Percentiles rank a stretch among this genome's conserved stretches.
phyloP scores from a whole-genome alignment of 1,140 invertebrate genomes.

The Trachelipus rathkii region DNA sequence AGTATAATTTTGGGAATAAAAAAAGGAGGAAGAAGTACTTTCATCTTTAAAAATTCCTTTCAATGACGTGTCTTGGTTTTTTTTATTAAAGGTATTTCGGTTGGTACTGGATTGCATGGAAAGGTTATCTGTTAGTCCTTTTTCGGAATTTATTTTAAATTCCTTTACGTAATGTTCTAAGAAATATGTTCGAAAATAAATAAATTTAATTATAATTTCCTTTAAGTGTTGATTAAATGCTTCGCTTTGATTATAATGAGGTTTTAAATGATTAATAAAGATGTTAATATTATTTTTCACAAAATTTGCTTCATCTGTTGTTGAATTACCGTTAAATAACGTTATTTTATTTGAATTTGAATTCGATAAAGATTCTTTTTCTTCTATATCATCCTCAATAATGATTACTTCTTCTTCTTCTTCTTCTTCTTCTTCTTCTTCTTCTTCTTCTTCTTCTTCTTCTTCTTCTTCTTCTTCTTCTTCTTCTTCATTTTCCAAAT shows the following conservation, averaged over 20 bases:
- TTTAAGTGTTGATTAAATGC: neutral
- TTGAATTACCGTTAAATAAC: too few relatives aligned
- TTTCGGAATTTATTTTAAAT: neutral
- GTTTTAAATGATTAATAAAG: neutral
- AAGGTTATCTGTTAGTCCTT: neutral
- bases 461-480: too few relatives aligned
- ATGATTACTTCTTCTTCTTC: neutral
- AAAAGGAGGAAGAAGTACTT: neutral
- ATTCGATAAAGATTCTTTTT: neutral
- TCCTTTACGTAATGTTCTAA: neutral
- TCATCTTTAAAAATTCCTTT: conserved; percentile 4
- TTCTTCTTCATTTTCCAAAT: too few relatives aligned
- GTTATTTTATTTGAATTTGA: neutral
- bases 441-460: neutral
- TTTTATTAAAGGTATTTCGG: neutral
- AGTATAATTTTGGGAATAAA: neutral
- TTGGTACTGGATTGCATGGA: neutral
- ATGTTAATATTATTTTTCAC: neutral
- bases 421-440: neutral
- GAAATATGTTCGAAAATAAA: neutral
- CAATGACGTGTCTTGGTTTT: neutral
- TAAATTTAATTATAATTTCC: neutral
- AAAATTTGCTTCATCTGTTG: neutral
- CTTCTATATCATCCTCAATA: neutral
- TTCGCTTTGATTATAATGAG: neutral